Evolutionary conservation across 1,140 invertebrate species (phyloP), one percentile per base, ranked within the genome.

Genomic region (Drosophila kurseongensis): DNA sequence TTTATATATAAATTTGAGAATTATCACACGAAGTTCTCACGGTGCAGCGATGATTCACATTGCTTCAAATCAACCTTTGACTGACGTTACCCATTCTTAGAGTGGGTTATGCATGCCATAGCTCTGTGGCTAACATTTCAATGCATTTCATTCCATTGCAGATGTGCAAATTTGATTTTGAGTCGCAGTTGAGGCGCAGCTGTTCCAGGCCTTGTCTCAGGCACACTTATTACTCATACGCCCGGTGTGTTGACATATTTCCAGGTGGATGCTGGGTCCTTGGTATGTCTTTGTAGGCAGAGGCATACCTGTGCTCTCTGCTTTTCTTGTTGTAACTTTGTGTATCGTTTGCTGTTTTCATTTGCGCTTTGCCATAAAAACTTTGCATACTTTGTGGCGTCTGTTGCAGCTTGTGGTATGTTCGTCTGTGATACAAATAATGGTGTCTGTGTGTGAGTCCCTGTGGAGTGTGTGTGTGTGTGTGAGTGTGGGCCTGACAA

Each of bases 301-400:
- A 35, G 2, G 45, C 61, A 85, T 86, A 78, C 82, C 81, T 66
- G 55, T 36, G 63, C 45, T 42, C 5, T 14, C 9, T 6, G 13
- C 29, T 27, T 9, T 36, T 13, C 32, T 7, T 12, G 41, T 23
- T 55, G 74, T 71, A 51, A 54, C 65, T 77, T 40, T 60, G 58
- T 65, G 27, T 68, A 57, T 52, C 76, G 74, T 69, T 82, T 69
- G 60, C 59, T 84, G 80, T 89, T 88, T 88, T 89, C 84, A 89
- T 88, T 85, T 86, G 81, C 58, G 83, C 75, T 76, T 67, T 79
- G 71, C 66, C 83, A 88, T 56, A 89, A 84, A 78, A 89, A 90
- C 84, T 84, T 89, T 88, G 84, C 84, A 88, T 88, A 88, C 84
- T 88, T 90, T 80, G 88, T 78, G 85, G 76, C 75, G 56, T 67